These are phyloP conservation scores for Mayetiola destructor DNA, from an alignment of 2,888 invertebrate genomes.

Conservation along the genomic window DNA sequence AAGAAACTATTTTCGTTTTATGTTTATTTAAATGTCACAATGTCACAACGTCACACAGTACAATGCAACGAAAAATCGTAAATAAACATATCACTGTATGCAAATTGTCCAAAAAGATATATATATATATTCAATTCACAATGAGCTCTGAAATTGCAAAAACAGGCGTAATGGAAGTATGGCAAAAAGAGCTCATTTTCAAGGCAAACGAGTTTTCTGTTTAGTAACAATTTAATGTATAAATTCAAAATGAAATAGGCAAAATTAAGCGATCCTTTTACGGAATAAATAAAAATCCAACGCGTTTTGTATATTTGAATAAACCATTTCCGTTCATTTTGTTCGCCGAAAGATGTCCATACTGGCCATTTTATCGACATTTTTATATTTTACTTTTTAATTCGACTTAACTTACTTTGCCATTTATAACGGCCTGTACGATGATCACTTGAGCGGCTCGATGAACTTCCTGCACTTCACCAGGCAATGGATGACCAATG, in stretches of 20 bases:
- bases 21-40: no score
- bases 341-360: no score
- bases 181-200: not conserved
- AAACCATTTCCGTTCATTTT: no score
- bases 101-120: no score
- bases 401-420: constrained; percentile 48
- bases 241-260: not conserved
- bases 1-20: no score
- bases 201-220: constrained; percentile 9
- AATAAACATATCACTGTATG: no score
- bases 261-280: no score
- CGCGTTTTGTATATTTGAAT: not conserved
- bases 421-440: constrained; percentile 74
- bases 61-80: no score
- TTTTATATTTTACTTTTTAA: not conserved
- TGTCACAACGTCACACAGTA: no score
- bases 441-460: constrained; percentile 79
- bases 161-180: not conserved
- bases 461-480: constrained; percentile 80
- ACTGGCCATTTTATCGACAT: not conserved
- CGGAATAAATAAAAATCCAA: not conserved
- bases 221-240: not conserved
- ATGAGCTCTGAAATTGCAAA: no score
- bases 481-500: constrained; percentile 77
- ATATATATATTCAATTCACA: no score